These are phyloP conservation scores for Neoitamus cyanurus DNA, from an alignment of 2,888 invertebrate species.

Conservation along the genomic window DNA sequence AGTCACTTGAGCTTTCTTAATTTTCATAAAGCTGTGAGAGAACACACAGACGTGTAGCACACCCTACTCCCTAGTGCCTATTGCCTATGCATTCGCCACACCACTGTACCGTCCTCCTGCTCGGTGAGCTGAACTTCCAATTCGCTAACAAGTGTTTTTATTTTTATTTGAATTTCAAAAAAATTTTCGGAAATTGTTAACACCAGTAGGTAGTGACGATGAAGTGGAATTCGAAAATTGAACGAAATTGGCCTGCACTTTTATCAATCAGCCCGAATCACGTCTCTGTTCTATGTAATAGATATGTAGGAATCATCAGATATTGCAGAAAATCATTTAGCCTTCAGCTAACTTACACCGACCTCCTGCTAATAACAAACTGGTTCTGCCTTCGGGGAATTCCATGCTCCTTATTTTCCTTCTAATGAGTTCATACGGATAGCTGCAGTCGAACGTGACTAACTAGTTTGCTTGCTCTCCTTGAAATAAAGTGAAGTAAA, in stretches of 20 bases:
- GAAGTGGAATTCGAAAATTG: too few relatives aligned
- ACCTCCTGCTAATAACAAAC: background rate
- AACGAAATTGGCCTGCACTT: background rate
- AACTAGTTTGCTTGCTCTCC: slow-evolving; percentile 14
- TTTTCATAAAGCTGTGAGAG: too few relatives aligned
- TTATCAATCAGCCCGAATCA: background rate
- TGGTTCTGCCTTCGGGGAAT: background rate
- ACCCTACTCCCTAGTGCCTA: too few relatives aligned
- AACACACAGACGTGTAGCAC: too few relatives aligned
- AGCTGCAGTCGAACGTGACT: slow-evolving; percentile 26
- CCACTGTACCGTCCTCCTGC: too few relatives aligned
- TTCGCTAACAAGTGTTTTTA: too few relatives aligned
- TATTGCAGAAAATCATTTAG: slow-evolving; percentile 20
- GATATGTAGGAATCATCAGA: slow-evolving; percentile 1
- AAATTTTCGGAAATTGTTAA: too few relatives aligned
- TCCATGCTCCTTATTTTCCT: background rate
- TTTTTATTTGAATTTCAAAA: too few relatives aligned
- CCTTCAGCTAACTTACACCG: background rate
- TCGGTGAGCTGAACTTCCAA: too few relatives aligned
- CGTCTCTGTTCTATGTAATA: background rate
- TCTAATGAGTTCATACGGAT: slow-evolving; percentile 32
- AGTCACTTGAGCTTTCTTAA: too few relatives aligned
- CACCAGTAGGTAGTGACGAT: too few relatives aligned
- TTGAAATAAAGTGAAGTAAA: slow-evolving; percentile 17
- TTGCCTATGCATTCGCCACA: too few relatives aligned